Evolutionary conservation across 2,888 invertebrate genomes (phyloP).

Genomic region (Hirtodrosophila duncani): DNA sequence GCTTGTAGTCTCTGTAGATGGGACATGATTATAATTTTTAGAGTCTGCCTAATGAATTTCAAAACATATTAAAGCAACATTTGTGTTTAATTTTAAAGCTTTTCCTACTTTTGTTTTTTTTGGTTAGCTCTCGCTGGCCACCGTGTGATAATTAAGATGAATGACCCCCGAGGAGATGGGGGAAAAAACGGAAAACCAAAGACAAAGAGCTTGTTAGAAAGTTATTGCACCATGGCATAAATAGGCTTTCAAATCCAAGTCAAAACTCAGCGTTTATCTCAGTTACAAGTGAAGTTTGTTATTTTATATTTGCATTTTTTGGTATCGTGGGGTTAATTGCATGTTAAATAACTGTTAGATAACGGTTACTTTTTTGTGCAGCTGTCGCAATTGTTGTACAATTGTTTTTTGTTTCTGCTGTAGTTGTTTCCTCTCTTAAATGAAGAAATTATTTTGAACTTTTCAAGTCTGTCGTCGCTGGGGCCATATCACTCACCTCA

Average conservation of each 20-base stretch:
- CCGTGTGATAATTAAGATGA: slow-evolving; percentile 70
- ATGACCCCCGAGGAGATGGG: slow-evolving; percentile 46
- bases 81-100: slow-evolving; percentile 40
- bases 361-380: slow-evolving; percentile 54
- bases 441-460: slow-evolving; percentile 69
- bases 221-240: slow-evolving; percentile 61
- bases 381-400: slow-evolving; percentile 48
- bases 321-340: slow-evolving; percentile 60
- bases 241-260: slow-evolving; percentile 18
- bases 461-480: slow-evolving; percentile 30
- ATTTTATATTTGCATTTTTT: slow-evolving; percentile 33
- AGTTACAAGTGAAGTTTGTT: slow-evolving; percentile 27
- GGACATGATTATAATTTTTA: slow-evolving; percentile 19
- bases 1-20: slow-evolving; percentile 15
- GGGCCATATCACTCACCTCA: slow-evolving; percentile 24
- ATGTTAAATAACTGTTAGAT: slow-evolving; percentile 71
- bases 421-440: slow-evolving; percentile 30
- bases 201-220: slow-evolving; percentile 44
- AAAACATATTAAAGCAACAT: slow-evolving; percentile 47
- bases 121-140: slow-evolving; percentile 1
- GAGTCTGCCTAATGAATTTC: slow-evolving; percentile 56
- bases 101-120: slow-evolving; percentile 42
- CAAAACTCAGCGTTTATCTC: slow-evolving; percentile 23
- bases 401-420: slow-evolving; percentile 39
- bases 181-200: not conserved